phyloP scores from a whole-genome alignment of 2,113 vertebrate species.

The Recurvirostra avosetta region DNA sequence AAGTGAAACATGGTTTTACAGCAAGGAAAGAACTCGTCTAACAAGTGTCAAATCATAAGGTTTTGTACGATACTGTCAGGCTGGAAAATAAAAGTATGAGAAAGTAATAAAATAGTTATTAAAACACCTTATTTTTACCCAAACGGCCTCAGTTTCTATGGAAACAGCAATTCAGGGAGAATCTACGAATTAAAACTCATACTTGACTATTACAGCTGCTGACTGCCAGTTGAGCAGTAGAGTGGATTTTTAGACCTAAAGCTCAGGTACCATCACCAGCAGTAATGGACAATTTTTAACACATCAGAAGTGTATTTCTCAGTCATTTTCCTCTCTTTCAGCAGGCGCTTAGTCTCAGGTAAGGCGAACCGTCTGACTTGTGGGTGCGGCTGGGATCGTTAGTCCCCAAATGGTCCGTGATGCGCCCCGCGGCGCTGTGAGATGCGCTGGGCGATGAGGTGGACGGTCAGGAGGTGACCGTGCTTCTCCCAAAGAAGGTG shows the following conservation, averaged over 20 bases:
- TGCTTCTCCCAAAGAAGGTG: background rate
- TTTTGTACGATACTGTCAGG: background rate
- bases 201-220: background rate
- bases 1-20: background rate
- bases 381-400: fast-evolving
- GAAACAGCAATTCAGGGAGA: constrained; percentile 44
- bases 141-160: constrained; percentile 49
- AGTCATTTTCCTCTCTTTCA: fast-evolving
- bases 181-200: background rate
- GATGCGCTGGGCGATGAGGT: fast-evolving
- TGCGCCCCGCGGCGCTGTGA: background rate
- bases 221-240: background rate
- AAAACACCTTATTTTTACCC: constrained; percentile 6
- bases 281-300: background rate
- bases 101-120: constrained; percentile 15
- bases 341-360: background rate
- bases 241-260: background rate
- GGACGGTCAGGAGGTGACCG: background rate
- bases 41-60: background rate
- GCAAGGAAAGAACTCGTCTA: background rate
- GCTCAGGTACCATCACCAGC: background rate
- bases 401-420: fast-evolving
- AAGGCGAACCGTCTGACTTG: fast-evolving
- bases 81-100: background rate
- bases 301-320: background rate